Evolutionary conservation across 2,113 vertebrate genomes (phyloP), one percentile per base, ranked within the genome.

Genomic region (Arenaria interpres): DNA sequence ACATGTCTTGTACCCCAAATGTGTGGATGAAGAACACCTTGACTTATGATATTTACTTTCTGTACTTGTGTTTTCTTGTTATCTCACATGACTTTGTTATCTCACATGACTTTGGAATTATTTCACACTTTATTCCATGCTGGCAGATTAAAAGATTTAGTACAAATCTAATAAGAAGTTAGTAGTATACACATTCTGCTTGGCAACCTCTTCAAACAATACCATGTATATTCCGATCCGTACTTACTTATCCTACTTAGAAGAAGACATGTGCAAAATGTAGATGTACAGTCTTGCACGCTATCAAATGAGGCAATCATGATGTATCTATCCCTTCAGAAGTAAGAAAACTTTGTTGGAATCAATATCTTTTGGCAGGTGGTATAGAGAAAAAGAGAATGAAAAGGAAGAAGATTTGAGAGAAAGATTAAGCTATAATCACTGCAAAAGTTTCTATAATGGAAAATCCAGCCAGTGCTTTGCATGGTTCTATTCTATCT

Each of bases 351-450:
- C 56, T 94, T 93, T 77, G 39, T 24, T 76, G 35, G 57, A 96
- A 92, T 94, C 92, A 93, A 85, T 94, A 83, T 74, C 33, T 79
- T 59, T 41, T 80, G 56, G 74, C 83, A 96, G 89, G 72, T 85
- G 59, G 41, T 81, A 89, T 75, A 88, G 51, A 81, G 85, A 83
- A 89, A 90, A 82, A 45, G 56, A 63, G 73, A 75, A 84, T 73
- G 92, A 78, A 94, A 94, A 84, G n/a, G 56, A 68, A 86, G 80
- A 91, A 43, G 59, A 74, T 85, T 60, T 62, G 35, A 96, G 89
- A 94, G 80, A 81, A 93, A 97, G 93, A 98, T 97, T 93, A 97
- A 97, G 91, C 68, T 81, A 90, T 97, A 97, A 98, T 97, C 94
- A 83, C 73, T 91, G 67, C 6, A 80, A 86, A 96, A 77, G 41